Base-by-base conservation (phyloP, 2,888 invertebrate species). In the Leucoma salicis region DNA sequence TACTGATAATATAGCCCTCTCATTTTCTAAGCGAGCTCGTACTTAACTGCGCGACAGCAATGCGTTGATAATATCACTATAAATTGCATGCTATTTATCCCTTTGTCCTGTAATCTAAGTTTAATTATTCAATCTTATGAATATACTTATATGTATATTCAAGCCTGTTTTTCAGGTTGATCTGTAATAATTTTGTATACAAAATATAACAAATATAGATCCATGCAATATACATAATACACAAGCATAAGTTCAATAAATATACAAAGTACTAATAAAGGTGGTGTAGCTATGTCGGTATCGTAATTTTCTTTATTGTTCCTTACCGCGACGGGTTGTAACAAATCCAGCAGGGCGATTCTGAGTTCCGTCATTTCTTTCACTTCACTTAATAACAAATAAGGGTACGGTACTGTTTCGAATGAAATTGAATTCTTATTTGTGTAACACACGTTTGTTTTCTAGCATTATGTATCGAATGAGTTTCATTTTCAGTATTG, bases 261-360 rank as follows among this genome's bases (percentile, higher is more conserved):
- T 57, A 36, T 59, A 61, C 63, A 60, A 47, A 46, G 55, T 59
- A 59, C 57, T 63, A 67, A 65, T 70, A 67, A 66, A 68, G 62
- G 67, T 68, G 57, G 53, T 35, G 53, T 70, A 63, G 66, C 65
- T 74, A 72, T 61, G 65, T 71, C 48, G 63, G 66, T 67, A 72
- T 71, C 66, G 79, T 76, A 78, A 79, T 79, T 79, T 78, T 74
- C 78, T 78, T 79, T 78, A 79, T 79, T 79, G 78, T 75, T 74
- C 64, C 66, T 74, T 68, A 70, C 75, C 71, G 70, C 75, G 71
- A 67, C 71, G 70, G 64, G 68, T 55, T 70, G 70, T 69, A 70
- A 74, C 76, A 74, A 74, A 74, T 67, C 67, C 63, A 54, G 49
- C 39, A 35, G 71, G 63, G 57, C 49, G 66, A 77, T 75, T 77